phyloP scores from a whole-genome alignment of 2,113 vertebrate species.

The Octodon degus region DNA sequence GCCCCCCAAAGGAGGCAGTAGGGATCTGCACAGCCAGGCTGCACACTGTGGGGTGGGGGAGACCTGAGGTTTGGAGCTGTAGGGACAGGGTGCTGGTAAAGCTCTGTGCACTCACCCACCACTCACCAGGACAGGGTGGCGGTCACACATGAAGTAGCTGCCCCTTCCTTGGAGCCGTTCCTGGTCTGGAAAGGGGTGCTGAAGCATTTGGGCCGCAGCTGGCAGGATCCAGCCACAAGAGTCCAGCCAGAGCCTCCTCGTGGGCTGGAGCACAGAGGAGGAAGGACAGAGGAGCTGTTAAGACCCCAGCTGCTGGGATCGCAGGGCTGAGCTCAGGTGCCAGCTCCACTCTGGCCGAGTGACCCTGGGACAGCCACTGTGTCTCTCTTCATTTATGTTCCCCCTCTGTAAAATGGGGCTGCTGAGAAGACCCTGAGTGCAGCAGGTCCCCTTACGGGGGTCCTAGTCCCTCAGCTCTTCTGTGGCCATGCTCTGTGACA shows the following conservation, averaged over 20 bases:
- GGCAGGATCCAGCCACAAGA: accelerated
- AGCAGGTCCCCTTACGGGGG: accelerated
- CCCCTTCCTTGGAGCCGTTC: neutral
- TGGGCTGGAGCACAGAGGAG: neutral
- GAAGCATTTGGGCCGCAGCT: neutral
- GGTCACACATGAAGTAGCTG: neutral
- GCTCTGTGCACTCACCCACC: neutral
- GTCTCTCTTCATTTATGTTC: neutral
- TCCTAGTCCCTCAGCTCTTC: neutral
- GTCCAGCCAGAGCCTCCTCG: neutral
- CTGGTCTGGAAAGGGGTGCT: neutral
- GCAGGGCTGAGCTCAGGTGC: neutral
- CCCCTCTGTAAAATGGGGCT: neutral
- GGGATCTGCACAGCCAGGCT: neutral
- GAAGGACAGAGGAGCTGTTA: accelerated
- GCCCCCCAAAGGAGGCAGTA: neutral
- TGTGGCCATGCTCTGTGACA: neutral
- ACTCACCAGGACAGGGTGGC: neutral
- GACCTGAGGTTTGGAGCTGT: accelerated
- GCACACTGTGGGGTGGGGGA: no score
- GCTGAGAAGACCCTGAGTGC: accelerated
- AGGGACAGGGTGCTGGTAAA: accelerated
- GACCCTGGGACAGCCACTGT: neutral
- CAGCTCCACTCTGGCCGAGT: neutral
- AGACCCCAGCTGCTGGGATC: neutral